phyloP scores from a whole-genome alignment of 2,797 vertebrate species.

The Poliocrania exsul region DNA sequence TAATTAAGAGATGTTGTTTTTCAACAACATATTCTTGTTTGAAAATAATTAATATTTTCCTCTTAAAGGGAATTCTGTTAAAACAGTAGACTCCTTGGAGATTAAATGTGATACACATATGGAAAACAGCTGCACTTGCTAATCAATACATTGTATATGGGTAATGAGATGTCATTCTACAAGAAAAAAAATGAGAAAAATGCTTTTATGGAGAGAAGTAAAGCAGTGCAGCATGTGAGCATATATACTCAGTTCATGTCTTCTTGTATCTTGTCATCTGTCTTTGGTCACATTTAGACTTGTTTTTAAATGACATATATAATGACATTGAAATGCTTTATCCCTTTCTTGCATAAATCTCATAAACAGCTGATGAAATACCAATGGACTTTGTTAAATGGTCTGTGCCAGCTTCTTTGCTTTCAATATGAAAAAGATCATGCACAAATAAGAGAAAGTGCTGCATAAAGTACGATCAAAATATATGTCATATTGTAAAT shows the following conservation, averaged over 20 bases:
- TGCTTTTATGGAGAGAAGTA: neutral
- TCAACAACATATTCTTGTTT: neutral
- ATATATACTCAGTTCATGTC: neutral
- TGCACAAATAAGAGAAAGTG: neutral
- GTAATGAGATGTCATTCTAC: neutral
- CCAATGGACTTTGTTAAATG: neutral
- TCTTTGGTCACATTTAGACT: neutral
- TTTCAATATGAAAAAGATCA: neutral
- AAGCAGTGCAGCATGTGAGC: neutral
- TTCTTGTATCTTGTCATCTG: neutral
- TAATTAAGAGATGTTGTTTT: neutral
- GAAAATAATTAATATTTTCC: neutral
- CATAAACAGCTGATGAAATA: constrained; percentile 16
- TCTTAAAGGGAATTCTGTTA: neutral
- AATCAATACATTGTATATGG: neutral
- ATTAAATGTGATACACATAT: neutral
- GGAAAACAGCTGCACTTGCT: neutral
- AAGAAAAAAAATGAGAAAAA: neutral
- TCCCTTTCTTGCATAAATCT: neutral
- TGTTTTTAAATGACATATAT: neutral
- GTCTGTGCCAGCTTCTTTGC: neutral
- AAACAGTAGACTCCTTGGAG: neutral
- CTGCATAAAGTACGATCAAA: neutral
- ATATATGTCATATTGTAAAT: neutral
- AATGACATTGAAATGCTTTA: neutral